Evolutionary conservation across 2,113 vertebrate genomes (phyloP), one percentile per base, ranked within the genome.

Genomic region (Psephotus haematonotus): DNA sequence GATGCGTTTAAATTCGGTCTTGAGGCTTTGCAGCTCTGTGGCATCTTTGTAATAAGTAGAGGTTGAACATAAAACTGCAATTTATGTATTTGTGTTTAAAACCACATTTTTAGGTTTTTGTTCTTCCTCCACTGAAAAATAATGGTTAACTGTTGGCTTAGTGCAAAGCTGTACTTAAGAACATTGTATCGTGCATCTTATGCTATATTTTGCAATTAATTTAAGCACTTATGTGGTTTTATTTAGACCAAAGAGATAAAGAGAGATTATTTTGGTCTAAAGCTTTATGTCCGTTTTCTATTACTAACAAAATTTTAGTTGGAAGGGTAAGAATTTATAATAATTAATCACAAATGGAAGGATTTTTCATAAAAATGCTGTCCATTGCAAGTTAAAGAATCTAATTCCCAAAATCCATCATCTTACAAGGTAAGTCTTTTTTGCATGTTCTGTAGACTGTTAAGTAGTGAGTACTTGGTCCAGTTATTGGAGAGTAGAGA

Each of bases 181-280:
- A 92, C 90, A 86, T 72, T 86, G 50, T 69, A 44, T 49, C 78
- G 79, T 60, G 44, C 64, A 74, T 95, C 62, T 96, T 97, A 86
- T 86, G 31, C 83, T 94, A 9, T 71, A 82, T 95, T 93, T 89
- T 93, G 17, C 72, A 70, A 72, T 95, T 90, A 53, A 87, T 95
- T 88, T 96, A 97, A 91, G 90, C 69, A 75, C 91, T 70, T 94
- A 69, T 88, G 62, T 82, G 69, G 86, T 82, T 96, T 96, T 96
- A 93, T 95, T 95, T 97, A 96, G 90, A 94, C 46, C 67, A 63
- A 49, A 92, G 75, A 95, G 91, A 97, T 92, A 90, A 86, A 91
- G 76, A 59, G 67, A 95, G 89, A 96, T 97, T 96, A 96, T 92
- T 92, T 82, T 89, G 80, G 44, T 88, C 65, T 95, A 97, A 97